Base-by-base conservation (phyloP, 1,140 invertebrate species). In the Pissodes strobi region DNA sequence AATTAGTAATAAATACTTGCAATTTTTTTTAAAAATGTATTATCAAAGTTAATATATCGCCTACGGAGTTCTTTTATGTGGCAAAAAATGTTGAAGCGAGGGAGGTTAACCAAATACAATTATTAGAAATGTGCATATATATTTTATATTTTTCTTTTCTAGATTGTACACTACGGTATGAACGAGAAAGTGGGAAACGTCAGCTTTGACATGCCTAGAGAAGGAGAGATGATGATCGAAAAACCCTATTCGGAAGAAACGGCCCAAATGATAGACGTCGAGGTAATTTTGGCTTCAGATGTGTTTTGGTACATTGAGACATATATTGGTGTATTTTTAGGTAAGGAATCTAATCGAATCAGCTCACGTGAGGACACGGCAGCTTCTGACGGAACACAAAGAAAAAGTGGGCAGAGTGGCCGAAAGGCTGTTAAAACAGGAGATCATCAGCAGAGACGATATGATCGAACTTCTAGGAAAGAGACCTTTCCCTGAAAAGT, bases 241-340 rank as follows among this genome's bases (percentile, higher is more conserved):
- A 99, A 99, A 79, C 98, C 97, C 0, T 99, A 99, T 79, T 98
- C 96, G 10, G 98, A 99, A 80, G 87, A 90, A 69, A 99, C 97
- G 0, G 96, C 97, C 0, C 94, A 97, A 77, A 75, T 99, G 12
- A 99, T 99, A 45, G 98, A 99, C 77, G 80, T 86, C 23, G 98
- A 99, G 58, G 58, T 66, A 59, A 45, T n/a, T n/a, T n/a, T n/a
- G n/a, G n/a, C n/a, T n/a, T n/a, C n/a, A n/a, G n/a, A n/a, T n/a
- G 27, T 30, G 12, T n/a, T n/a, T n/a, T n/a, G n/a, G n/a, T n/a
- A n/a, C n/a, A n/a, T 41, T 41, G 13, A 41, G 13, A 41, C 3
- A 41, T 5, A 43, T 2, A 43, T 15, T 43, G 15, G 2, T 6
- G 6, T 34, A 8, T 34, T 34, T 34, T 18, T 52, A 64, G 86